Evolutionary conservation across 2,797 vertebrate species (phyloP), one percentile per base, ranked within the genome.

Genomic region (Salarias fasciatus): DNA sequence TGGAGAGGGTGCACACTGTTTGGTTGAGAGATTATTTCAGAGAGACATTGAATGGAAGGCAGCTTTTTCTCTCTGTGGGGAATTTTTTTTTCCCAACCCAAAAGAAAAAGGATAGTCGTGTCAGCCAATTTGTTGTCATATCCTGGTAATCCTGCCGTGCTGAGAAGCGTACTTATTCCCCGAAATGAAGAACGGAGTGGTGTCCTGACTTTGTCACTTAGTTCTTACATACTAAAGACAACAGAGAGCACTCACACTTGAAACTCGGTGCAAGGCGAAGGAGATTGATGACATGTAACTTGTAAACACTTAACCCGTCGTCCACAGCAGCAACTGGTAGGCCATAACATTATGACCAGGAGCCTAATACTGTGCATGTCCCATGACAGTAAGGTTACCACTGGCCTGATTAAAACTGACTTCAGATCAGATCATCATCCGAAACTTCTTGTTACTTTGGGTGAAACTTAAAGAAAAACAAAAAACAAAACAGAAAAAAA

Each of bases 81-180:
- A 54, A 40, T 71, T 48, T 53, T 69, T 58, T 30, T 12, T 38
- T 7, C 14, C 42, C 8, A 13, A 5, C 36, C 11, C 29, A 64
- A n/a, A 67, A 38, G 75, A 66, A 58, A 63, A 60, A 42, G 50
- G 41, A 75, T 70, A 77, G 37, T 61, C 8, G 4, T 85, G 80
- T 84, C 83, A 77, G 83, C 69, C 69, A 71, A 76, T 72, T 82
- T 79, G 62, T 66, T 81, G 80, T 80, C 47, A 79, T 55, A 66
- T 41, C 40, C 24, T 36, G 50, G 65, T 84, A 86, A 88, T 80
- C 72, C 72, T 47, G 64, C 76, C 53, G 69, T 56, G 15, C 65
- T 67, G 57, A 60, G 75, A 71, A 63, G 46, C 4, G 3, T 58
- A 58, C 42, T 71, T 53, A 61, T 37, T 66, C 42, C 31, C 0